These are phyloP conservation scores for Spisula solida DNA, from an alignment of 2,888 invertebrate genomes.

Conservation along the genomic window DNA sequence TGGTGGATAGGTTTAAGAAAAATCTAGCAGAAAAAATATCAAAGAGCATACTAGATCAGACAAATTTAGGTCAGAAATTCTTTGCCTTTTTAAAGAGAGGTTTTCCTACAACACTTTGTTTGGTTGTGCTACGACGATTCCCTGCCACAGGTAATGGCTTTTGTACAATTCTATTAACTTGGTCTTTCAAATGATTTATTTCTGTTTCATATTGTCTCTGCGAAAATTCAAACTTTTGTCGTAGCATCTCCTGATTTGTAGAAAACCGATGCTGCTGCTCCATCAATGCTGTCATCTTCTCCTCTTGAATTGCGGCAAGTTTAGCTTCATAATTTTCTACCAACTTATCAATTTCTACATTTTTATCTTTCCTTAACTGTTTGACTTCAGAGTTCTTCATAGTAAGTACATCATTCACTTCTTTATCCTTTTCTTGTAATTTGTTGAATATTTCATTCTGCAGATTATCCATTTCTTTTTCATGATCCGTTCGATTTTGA, in stretches of 20 bases:
- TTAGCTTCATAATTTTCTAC: slow-evolving; percentile 73
- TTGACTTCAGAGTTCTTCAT: slow-evolving; percentile 61
- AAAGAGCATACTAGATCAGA: too few relatives aligned
- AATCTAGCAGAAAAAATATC: too few relatives aligned
- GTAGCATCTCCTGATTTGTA: slow-evolving; percentile 72
- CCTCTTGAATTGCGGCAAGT: slow-evolving; percentile 66
- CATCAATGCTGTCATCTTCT: slow-evolving; percentile 54
- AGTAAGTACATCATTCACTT: slow-evolving; percentile 28
- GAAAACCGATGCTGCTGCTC: slow-evolving; percentile 59
- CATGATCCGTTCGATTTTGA: slow-evolving; percentile 20
- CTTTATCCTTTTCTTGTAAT: slow-evolving; percentile 34
- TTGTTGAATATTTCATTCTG: slow-evolving; percentile 42
- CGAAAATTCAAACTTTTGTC: slow-evolving; percentile 74
- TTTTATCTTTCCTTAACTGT: slow-evolving; percentile 59
- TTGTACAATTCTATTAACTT: slow-evolving; percentile 48
- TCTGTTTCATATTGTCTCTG: slow-evolving; percentile 73
- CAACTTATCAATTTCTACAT: slow-evolving; percentile 59
- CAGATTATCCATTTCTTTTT: slow-evolving; percentile 38
- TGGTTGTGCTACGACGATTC: neutral
- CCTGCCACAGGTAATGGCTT: slow-evolving; percentile 36
- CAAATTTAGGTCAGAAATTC: slow-evolving; percentile 5
- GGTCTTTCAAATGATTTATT: slow-evolving; percentile 60
- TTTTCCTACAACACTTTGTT: slow-evolving; percentile 21
- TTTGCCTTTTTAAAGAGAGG: slow-evolving; percentile 38
- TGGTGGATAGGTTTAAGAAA: too few relatives aligned